Evolutionary conservation across 1,140 invertebrate species (phyloP).

Genomic region (Euschistus heros): DNA sequence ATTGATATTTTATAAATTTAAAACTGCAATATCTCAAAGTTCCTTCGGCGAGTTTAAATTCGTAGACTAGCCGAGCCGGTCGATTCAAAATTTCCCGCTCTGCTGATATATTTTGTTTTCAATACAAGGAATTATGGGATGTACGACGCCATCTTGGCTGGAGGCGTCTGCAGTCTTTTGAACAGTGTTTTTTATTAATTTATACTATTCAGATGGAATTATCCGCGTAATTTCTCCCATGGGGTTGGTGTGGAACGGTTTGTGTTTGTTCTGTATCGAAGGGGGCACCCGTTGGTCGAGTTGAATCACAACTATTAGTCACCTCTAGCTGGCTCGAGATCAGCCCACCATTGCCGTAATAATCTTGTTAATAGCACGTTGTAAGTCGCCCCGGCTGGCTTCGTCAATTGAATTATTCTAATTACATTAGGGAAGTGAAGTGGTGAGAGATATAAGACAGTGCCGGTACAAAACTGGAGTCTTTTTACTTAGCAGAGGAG

Average conservation of each 20-base stretch:
- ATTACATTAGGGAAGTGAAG: conserved; percentile 35
- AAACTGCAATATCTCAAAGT: too few relatives aligned
- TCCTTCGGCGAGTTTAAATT: too few relatives aligned
- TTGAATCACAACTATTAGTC: conserved; percentile 16
- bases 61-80: not conserved
- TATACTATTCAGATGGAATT: conserved; percentile 21
- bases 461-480: not conserved
- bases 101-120: conserved; percentile 25
- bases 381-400: conserved; percentile 38
- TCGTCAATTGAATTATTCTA: conserved; percentile 44
- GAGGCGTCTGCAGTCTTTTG: conserved; percentile 29
- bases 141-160: conserved; percentile 29
- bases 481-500: conserved; percentile 30
- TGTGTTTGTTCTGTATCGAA: not conserved
- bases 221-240: conserved; percentile 15
- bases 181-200: conserved; percentile 27
- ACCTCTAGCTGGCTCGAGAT: conserved; percentile 21
- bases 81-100: conserved; percentile 10
- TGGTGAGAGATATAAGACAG: conserved; percentile 28
- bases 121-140: conserved; percentile 14
- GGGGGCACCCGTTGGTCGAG: conserved; percentile 11
- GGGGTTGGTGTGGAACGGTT: conserved; percentile 18
- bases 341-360: conserved; percentile 34
- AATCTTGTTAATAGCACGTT: conserved; percentile 44
- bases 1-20: too few relatives aligned